Conservation (phyloP, 2,888 invertebrate species). For the Cistogaster globosa region DNA sequence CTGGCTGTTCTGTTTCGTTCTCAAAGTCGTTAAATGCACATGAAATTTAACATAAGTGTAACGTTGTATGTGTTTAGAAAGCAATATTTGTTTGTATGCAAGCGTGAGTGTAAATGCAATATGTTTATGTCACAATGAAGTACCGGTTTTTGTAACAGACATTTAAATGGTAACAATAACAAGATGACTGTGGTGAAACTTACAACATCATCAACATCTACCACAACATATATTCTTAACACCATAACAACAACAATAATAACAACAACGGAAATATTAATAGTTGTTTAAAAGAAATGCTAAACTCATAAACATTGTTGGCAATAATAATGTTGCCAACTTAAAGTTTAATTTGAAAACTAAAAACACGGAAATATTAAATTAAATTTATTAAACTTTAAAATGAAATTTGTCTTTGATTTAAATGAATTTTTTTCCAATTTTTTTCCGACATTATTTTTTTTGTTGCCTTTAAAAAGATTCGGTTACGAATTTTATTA, state of each 20-base stretch:
- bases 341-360: too few relatives aligned
- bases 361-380: too few relatives aligned
- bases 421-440: too few relatives aligned
- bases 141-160: conserved; percentile 65
- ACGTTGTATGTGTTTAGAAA: not conserved
- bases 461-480: too few relatives aligned
- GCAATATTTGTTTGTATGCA: conserved; percentile 1
- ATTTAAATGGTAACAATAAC: conserved; percentile 58
- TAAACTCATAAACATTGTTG: too few relatives aligned
- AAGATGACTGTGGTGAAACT: conserved; percentile 41
- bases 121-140: conserved; percentile 61
- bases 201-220: conserved; percentile 10
- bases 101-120: conserved; percentile 8
- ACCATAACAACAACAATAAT: conserved; percentile 2
- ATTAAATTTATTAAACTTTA: too few relatives aligned
- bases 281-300: too few relatives aligned
- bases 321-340: too few relatives aligned
- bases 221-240: conserved; percentile 9
- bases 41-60: not conserved
- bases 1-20: not conserved
- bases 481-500: too few relatives aligned
- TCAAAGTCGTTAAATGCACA: not conserved
- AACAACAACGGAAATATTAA: too few relatives aligned
- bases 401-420: too few relatives aligned
- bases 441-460: too few relatives aligned